phyloP scores from a whole-genome alignment of 2,888 invertebrate genomes.

The Gerris lacustris region DNA sequence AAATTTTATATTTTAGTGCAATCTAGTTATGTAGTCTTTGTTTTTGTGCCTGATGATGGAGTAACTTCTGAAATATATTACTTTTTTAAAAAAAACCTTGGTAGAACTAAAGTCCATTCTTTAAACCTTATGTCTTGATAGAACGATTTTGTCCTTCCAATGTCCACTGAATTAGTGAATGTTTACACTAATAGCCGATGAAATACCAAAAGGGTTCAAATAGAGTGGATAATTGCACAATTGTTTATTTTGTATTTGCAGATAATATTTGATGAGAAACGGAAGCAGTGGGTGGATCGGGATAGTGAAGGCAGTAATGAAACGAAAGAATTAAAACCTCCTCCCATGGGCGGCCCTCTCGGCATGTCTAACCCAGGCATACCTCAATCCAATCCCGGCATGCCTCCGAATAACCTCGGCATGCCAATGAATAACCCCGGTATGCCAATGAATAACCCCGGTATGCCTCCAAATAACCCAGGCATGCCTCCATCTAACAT shows the following conservation, averaged over 20 bases:
- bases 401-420: constrained; percentile 18
- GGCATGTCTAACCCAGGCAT: constrained; percentile 15
- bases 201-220: too few species aligned
- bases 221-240: too few species aligned
- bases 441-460: constrained; percentile 7
- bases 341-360: constrained; percentile 48
- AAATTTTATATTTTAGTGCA: too few species aligned
- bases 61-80: too few species aligned
- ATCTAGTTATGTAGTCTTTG: too few species aligned
- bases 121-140: too few species aligned
- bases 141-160: too few species aligned
- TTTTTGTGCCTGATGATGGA: too few species aligned
- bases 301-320: constrained; percentile 55
- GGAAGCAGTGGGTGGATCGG: constrained; percentile 74
- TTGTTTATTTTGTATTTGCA: constrained; percentile 35
- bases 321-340: constrained; percentile 46
- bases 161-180: too few species aligned
- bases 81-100: too few species aligned
- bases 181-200: too few species aligned
- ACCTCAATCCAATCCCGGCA: constrained; percentile 12
- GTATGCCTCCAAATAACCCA: constrained; percentile 16
- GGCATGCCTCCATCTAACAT: constrained; percentile 19
- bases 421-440: constrained; percentile 17
- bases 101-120: too few species aligned
- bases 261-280: constrained; percentile 89